phyloP scores from a whole-genome alignment of 2,888 invertebrate species.

The Villa cingulata region DNA sequence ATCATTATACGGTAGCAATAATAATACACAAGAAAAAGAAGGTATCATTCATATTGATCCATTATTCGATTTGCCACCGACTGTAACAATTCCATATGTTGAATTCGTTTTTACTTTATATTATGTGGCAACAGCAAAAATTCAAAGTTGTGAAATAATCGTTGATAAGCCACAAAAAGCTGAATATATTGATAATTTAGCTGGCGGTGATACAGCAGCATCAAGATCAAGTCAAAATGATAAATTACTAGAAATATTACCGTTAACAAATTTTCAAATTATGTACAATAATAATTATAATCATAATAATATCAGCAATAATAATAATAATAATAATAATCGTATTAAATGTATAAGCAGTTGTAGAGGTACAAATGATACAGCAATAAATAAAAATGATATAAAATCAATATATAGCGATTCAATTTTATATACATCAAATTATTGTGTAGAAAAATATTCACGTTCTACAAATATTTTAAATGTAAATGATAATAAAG shows the following conservation, averaged over 20 bases:
- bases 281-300: too few relatives aligned
- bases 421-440: not conserved
- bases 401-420: not conserved
- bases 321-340: too few relatives aligned
- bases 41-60: constrained; percentile 6
- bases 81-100: constrained; percentile 20
- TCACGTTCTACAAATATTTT: too few relatives aligned
- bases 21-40: constrained; percentile 8
- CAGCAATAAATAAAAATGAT: too few relatives aligned
- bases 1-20: not conserved
- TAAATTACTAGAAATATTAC: too few relatives aligned
- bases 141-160: constrained; percentile 10
- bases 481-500: too few relatives aligned
- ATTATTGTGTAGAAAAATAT: not conserved
- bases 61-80: constrained; percentile 18
- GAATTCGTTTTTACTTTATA: constrained; percentile 23
- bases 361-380: too few relatives aligned
- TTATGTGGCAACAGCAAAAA: constrained; percentile 17
- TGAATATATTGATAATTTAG: constrained; percentile 13
- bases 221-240: too few relatives aligned
- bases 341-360: too few relatives aligned
- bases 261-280: too few relatives aligned
- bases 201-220: constrained; percentile 11
- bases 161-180: constrained; percentile 5
- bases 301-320: too few relatives aligned